Percentiles rank a stretch among this genome's conserved stretches.
Conservation (phyloP, 2,797 vertebrate genomes). For the Sebastes flavidus region DNA sequence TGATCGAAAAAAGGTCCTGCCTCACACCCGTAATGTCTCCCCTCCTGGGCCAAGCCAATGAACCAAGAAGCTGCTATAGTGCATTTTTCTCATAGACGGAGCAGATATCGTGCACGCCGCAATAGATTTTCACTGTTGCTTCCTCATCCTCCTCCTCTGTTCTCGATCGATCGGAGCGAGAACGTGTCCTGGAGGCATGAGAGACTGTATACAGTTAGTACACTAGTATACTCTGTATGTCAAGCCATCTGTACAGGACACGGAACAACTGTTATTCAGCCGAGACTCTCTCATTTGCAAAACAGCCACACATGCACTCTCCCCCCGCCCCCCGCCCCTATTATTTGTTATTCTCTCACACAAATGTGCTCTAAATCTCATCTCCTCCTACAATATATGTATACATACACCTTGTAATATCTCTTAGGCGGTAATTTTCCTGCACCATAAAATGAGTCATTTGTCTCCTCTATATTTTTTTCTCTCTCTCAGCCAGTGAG, state of each 20-base stretch:
- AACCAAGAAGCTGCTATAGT: conserved; percentile 45
- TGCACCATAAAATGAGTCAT: conserved; percentile 69
- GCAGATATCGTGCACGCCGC: conserved; percentile 23
- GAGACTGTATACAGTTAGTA: background rate
- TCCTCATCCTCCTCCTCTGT: conserved; percentile 33
- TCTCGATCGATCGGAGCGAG: conserved; percentile 41
- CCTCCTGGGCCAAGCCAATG: conserved; percentile 32
- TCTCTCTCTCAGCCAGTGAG: conserved; percentile 33
- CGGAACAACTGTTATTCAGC: conserved; percentile 25
- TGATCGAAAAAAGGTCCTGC: conserved; percentile 21
- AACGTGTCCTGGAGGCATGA: conserved; percentile 47
- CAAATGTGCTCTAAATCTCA: conserved; percentile 59
- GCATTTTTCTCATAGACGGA: conserved; percentile 46
- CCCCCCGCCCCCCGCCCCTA: background rate
- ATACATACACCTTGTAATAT: conserved; percentile 66
- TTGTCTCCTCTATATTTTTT: conserved; percentile 68
- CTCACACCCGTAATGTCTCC: conserved; percentile 22
- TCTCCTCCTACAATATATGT: conserved; percentile 60
- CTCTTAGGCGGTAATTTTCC: conserved; percentile 67
- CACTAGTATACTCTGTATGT: conserved; percentile 11
- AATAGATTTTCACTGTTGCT: conserved; percentile 40
- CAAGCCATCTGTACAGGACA: conserved; percentile 28
- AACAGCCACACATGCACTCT: conserved; percentile 15
- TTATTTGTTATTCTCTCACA: conserved; percentile 59
- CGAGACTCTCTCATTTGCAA: conserved; percentile 37